Base-by-base conservation (phyloP, 1,140 invertebrate genomes). In the Pissodes strobi region DNA sequence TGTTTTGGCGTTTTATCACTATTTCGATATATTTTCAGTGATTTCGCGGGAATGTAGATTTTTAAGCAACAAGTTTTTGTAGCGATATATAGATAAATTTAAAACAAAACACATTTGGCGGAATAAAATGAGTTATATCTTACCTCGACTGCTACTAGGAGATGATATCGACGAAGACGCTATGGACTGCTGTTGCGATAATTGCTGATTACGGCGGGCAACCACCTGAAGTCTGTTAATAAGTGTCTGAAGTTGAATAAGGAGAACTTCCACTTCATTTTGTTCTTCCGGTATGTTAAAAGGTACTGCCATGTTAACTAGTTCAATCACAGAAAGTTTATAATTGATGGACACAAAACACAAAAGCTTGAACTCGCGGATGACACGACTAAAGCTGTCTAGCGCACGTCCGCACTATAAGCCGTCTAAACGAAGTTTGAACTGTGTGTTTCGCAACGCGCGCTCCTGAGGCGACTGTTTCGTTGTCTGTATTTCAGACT, bases 251-350 rank as follows among this genome's bases (percentile, higher is more conserved):
- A 71, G 64, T 52, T 71, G 69, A 6, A 27, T 41, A 18, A 71
- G 53, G 19, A 71, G 53, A 51, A 71, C 64, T 55, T 71, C 66
- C 19, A 68, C 67, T 49, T 71, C 69, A 30, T 64, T 71, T 43
- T 76, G 72, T 57, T 79, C 78, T 59, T 73, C 73, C 13, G 78
- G 79, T 27, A 79, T 66, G 51, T 70, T 69, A 66, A 80, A 80
- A 17, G 79, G 79, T 63, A 80, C 78, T 55, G 79, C 79, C 79
- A 80, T 80, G 34, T 30, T 70, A 52, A 34, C 39, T 10, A 57
- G 57, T 53, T 41, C 6, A 55, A 56, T 56, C 53, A 56, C 51
- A 53, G 23, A 62, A 58, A 59, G 38, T 34, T 51, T 21, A 46
- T 25, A 64, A 49, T 55, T 68, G 15, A 15, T 45, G 25, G 58